Conservation (phyloP, 1,140 invertebrate genomes). For the Orius insidiosus region DNA sequence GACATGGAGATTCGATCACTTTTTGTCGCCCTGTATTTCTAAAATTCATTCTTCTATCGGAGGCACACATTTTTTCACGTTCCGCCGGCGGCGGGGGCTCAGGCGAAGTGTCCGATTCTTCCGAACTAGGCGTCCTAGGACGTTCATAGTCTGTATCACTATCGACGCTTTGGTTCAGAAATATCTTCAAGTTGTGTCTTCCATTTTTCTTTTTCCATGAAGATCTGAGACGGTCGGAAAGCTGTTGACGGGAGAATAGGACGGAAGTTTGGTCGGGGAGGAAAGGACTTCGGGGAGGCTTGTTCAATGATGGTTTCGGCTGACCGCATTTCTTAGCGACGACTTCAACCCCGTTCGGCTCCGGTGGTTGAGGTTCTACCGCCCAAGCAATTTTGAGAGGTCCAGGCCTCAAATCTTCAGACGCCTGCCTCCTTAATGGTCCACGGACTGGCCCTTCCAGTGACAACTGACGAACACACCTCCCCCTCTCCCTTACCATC, state of each 20-base stretch:
- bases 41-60: conserved; percentile 2
- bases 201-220: conserved; percentile 10
- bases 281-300: conserved; percentile 1
- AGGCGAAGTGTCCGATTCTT: background rate
- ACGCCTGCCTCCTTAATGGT: background rate
- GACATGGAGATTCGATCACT: conserved; percentile 1
- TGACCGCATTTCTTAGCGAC: conserved; percentile 13
- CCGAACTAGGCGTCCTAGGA: background rate
- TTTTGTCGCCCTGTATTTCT: conserved; percentile 4
- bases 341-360: background rate
- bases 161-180: conserved; percentile 9
- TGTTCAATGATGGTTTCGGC: conserved; percentile 4
- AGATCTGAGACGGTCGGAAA: conserved; percentile 6
- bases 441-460: conserved; percentile 2
- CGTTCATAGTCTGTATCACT: conserved; percentile 1
- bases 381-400: conserved; percentile 7
- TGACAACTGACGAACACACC: conserved; percentile 8
- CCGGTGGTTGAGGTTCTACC: background rate
- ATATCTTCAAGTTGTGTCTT: conserved; percentile 12
- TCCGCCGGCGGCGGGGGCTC: background rate
- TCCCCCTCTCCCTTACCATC: conserved; percentile 8
- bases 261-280: background rate
- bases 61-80: background rate
- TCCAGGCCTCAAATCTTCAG: conserved; percentile 1
- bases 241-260: conserved; percentile 1